These are phyloP conservation scores for Loxodonta africana DNA, from an alignment of 2,113 vertebrate genomes.

Conservation along the genomic window DNA sequence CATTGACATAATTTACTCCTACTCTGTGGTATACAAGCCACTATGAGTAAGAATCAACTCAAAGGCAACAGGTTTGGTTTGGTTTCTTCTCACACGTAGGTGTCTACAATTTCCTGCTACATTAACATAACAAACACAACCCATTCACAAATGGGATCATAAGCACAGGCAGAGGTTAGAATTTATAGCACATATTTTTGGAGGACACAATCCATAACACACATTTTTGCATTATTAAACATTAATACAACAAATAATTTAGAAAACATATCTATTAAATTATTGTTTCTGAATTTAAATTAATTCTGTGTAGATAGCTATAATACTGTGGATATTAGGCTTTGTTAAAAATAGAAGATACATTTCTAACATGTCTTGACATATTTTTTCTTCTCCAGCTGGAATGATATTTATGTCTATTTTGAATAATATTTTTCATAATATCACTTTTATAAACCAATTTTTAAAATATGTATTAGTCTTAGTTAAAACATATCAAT, in stretches of 20 bases:
- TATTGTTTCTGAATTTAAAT: constrained; percentile 77
- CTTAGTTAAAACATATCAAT: neutral
- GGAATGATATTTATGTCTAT: neutral
- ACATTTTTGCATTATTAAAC: neutral
- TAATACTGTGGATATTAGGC: constrained; percentile 78
- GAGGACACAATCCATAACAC: too few species aligned
- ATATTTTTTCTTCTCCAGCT: constrained; percentile 36
- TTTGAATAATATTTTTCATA: neutral
- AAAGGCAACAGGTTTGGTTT: too few species aligned
- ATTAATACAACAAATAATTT: constrained; percentile 47
- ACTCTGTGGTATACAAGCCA: too few species aligned
- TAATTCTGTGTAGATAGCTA: constrained; percentile 59
- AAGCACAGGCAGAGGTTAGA: too few species aligned
- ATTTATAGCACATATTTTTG: too few species aligned
- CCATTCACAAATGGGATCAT: too few species aligned
- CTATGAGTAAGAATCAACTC: too few species aligned
- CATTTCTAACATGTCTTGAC: neutral
- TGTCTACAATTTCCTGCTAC: too few species aligned
- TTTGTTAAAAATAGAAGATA: constrained; percentile 68
- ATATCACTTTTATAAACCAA: neutral
- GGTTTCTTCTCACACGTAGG: too few species aligned
- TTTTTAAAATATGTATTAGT: neutral
- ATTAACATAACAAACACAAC: too few species aligned
- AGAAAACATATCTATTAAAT: constrained; percentile 65
- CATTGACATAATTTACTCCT: too few species aligned